phyloP scores from a whole-genome alignment of 2,113 vertebrate genomes.

The Herpailurus yagouaroundi region DNA sequence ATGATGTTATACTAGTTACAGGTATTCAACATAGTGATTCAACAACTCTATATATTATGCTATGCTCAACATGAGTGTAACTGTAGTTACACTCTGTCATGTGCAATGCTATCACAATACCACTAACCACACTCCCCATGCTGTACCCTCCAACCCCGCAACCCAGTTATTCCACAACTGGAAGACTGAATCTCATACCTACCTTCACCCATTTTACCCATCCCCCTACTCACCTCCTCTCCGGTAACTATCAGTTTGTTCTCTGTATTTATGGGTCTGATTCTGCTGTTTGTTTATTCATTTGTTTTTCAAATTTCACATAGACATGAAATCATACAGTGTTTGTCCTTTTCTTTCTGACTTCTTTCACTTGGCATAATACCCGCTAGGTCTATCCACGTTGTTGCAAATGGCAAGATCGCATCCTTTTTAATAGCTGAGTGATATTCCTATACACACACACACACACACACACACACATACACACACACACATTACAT shows the following conservation, averaged over 20 bases:
- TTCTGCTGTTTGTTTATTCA: too few species aligned
- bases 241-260: background rate
- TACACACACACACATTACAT: too few species aligned
- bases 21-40: background rate
- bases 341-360: too few species aligned
- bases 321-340: too few species aligned
- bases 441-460: background rate
- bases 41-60: background rate
- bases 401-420: too few species aligned
- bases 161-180: background rate
- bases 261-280: too few species aligned
- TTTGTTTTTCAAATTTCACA: too few species aligned
- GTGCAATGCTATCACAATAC: background rate
- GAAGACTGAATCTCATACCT: background rate
- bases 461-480: too few species aligned
- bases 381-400: too few species aligned
- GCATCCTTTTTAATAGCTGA: too few species aligned
- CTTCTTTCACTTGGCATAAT: too few species aligned
- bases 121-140: background rate
- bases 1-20: background rate
- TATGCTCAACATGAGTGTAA: background rate
- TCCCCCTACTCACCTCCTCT: background rate
- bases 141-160: background rate
- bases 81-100: background rate
- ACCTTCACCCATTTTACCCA: background rate